Base-by-base conservation (phyloP, 1,140 invertebrate genomes). In the Drosophila miranda region DNA sequence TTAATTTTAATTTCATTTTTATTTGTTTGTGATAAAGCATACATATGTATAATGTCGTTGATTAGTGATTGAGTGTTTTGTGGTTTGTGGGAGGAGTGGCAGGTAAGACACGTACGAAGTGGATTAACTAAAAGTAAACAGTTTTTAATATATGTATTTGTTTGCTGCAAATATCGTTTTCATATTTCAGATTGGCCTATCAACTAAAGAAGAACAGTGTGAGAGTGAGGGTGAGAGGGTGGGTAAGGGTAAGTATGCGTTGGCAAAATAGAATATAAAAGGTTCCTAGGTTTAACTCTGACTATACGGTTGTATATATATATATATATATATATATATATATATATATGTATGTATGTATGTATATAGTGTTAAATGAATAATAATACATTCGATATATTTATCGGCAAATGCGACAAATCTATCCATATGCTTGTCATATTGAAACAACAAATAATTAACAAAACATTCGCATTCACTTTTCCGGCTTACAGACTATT, bases 81-180 rank as follows among this genome's bases (percentile, higher is more conserved):
- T n/a, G 56, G 23, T 56, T 14, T 14, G 14, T 19, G 28, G 43
- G 49, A 69, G 58, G 76, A 80, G 70, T 50, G 52, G 72, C 16
- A 16, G 51, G 46, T 83, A 84, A 83, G 80, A 84, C 80, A 84
- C 80, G 53, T 68, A 78, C 67, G 46, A 60, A 75, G 72, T 68
- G 72, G 75, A 76, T 84, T 84, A 76, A 84, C 80, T 84, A 79
- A 84, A 73, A 78, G 57, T 72, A 72, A 84, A 69, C 49, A 66
- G 49, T 53, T 64, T 53, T 64, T 19, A 14, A 6, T 42, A 8
- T 57, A 5, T 34, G 6, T 58, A 52, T 48, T 46, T 54, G 44
- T 26, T 13, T 61, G 51, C 43, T 55, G 38, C 62, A 80, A 76
- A 61, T 79, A 73, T 78, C 19, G 50, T 55, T 53, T 42, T 69